Evolutionary conservation across 2,888 invertebrate species (phyloP).

Genomic region (Agrochola circellaris): DNA sequence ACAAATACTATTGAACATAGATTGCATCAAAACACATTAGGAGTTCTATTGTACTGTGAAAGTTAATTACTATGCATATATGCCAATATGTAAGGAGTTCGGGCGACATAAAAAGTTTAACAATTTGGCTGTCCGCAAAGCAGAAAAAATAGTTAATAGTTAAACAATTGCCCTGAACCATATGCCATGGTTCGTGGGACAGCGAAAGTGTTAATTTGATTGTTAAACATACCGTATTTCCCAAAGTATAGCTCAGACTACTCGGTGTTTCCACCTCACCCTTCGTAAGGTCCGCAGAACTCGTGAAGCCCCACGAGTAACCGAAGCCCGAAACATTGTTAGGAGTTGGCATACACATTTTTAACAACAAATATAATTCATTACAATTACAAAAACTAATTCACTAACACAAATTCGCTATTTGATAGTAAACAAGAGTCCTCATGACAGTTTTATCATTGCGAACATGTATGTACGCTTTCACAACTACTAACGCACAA

Average conservation of each 20-base stretch:
- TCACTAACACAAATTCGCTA: conserved; percentile 86
- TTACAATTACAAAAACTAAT: conserved; percentile 82
- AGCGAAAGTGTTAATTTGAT: not conserved
- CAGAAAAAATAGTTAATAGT: no score
- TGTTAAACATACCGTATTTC: conserved; percentile 84
- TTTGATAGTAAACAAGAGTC: conserved; percentile 88
- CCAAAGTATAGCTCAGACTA: conserved; percentile 88
- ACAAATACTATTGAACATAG: not conserved
- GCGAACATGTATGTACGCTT: conserved; percentile 88
- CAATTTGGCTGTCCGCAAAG: no score
- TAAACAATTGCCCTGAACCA: no score
- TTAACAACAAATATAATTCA: conserved; percentile 71
- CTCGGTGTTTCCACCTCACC: conserved; percentile 89
- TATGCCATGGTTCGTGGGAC: no score
- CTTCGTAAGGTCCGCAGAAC: conserved; percentile 88
- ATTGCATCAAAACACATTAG: conserved; percentile 18
- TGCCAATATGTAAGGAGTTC: conserved; percentile 18
- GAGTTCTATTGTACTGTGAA: conserved; percentile 38
- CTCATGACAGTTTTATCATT: conserved; percentile 90
- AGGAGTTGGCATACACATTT: conserved; percentile 91
- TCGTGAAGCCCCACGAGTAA: conserved; percentile 89
- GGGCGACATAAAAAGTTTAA: conserved; percentile 2
- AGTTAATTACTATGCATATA: conserved; percentile 58
- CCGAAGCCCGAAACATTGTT: conserved; percentile 90
- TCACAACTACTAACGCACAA: conserved; percentile 88